These are phyloP conservation scores for Thinocorus orbignyianus DNA, from an alignment of 2,113 vertebrate species.

Conservation along the genomic window DNA sequence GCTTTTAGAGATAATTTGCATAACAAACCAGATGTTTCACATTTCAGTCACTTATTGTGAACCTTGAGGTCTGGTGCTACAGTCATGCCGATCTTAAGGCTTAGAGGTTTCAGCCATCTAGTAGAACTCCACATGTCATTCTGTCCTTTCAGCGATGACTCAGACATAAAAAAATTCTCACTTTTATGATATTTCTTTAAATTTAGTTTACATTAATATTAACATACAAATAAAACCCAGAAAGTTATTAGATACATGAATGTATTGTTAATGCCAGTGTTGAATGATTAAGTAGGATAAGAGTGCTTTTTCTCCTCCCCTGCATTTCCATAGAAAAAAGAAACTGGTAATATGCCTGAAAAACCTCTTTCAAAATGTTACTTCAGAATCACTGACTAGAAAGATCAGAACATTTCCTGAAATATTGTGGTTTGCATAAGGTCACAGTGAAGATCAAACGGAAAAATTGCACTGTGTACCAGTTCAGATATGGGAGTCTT, in stretches of 20 bases:
- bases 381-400: constrained; percentile 9
- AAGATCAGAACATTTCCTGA: constrained; percentile 32
- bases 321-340: constrained; percentile 16
- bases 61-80: background rate
- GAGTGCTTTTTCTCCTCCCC: background rate
- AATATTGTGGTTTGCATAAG: constrained; percentile 26
- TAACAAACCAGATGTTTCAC: background rate
- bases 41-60: background rate
- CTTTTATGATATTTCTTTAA: background rate
- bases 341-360: background rate
- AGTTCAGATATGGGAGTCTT: background rate
- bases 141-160: background rate
- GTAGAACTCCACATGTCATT: background rate
- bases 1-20: background rate
- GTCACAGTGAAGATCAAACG: constrained; percentile 38
- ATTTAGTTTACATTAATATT: background rate
- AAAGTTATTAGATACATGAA: background rate
- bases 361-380: background rate
- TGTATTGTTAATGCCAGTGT: background rate
- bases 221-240: background rate
- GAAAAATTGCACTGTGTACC: background rate
- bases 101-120: background rate
- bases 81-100: background rate
- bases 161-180: background rate
- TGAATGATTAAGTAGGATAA: background rate